These are phyloP conservation scores for Sphenopsis melanotis DNA, from an alignment of 2,797 vertebrate species.

Conservation along the genomic window DNA sequence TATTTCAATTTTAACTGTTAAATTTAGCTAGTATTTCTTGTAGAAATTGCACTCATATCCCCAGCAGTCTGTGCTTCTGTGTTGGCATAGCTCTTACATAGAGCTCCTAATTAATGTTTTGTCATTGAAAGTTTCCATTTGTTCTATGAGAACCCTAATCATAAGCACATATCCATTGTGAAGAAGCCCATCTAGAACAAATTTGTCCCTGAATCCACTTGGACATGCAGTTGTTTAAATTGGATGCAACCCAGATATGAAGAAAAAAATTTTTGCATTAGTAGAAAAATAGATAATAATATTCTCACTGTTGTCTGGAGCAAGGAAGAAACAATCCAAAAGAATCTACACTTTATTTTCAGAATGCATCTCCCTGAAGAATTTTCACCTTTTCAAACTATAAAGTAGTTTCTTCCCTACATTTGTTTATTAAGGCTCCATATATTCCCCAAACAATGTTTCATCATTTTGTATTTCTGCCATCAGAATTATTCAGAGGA, in stretches of 20 bases:
- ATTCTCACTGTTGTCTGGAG: not conserved
- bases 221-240: not conserved
- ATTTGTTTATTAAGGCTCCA: constrained; percentile 1
- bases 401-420: not conserved
- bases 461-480: not conserved
- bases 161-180: not conserved
- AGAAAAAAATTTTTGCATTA: not conserved
- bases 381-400: not conserved
- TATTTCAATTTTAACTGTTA: not conserved
- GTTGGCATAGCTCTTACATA: not conserved
- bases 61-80: not conserved
- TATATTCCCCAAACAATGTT: not conserved
- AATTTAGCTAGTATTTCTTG: not conserved
- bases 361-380: not conserved
- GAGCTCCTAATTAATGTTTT: not conserved
- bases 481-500: not conserved
- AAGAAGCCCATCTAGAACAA: not conserved
- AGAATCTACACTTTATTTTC: not conserved
- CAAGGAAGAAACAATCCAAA: not conserved
- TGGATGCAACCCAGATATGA: not conserved
- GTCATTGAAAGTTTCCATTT: not conserved
- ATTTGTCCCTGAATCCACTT: not conserved
- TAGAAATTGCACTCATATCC: not conserved
- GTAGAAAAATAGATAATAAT: not conserved
- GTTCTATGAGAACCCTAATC: not conserved